Percentiles rank a stretch among this genome's conserved stretches.
phyloP scores from a whole-genome alignment of 2,113 vertebrate species.

The Macrotis lagotis region DNA sequence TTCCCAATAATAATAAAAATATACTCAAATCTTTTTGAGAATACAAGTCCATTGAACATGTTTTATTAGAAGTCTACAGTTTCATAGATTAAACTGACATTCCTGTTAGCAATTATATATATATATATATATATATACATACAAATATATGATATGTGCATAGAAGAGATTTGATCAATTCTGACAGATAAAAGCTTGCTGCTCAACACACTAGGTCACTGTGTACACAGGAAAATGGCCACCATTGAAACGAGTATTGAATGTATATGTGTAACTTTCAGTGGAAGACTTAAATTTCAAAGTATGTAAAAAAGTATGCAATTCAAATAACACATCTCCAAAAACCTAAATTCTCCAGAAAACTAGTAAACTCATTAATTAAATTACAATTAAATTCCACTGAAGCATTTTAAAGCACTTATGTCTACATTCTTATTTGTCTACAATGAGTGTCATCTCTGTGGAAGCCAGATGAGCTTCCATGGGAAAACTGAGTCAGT shows the following conservation, averaged over 20 bases:
- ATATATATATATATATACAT: background rate
- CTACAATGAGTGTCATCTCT: too few relatives aligned
- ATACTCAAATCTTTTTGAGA: background rate
- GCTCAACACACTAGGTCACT: background rate
- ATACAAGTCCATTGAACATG: background rate
- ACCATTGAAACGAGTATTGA: background rate
- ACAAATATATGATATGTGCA: too few relatives aligned
- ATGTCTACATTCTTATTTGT: too few relatives aligned
- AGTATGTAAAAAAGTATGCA: background rate
- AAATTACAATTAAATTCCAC: too few relatives aligned
- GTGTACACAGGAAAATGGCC: background rate
- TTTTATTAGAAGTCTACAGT: background rate
- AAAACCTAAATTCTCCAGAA: too few relatives aligned
- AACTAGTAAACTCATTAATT: too few relatives aligned
- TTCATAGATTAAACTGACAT: background rate
- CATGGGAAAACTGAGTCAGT: background rate
- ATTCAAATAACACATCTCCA: background rate
- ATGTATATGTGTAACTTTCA: too few relatives aligned
- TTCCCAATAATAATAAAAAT: background rate
- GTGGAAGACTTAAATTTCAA: background rate
- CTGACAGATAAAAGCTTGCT: background rate
- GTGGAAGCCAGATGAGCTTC: background rate
- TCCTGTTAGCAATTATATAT: background rate
- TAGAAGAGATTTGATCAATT: too few relatives aligned
- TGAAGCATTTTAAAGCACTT: too few relatives aligned